phyloP scores from a whole-genome alignment of 2,888 invertebrate species.

The Drosophila anomalata region DNA sequence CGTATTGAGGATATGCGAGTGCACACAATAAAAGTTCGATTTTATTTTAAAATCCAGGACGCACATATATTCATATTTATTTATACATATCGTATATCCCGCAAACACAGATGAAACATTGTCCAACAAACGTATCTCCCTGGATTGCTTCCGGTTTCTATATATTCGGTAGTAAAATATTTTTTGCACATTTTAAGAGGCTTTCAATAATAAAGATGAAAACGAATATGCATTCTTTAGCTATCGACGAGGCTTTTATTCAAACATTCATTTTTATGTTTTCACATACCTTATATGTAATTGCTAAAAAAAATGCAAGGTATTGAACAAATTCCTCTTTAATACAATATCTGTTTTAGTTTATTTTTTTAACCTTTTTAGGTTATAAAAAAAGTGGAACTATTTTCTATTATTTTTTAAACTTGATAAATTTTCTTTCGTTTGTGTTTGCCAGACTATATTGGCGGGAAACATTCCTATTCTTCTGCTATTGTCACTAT shows the following conservation, averaged over 20 bases:
- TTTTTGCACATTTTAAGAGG: constrained; percentile 9
- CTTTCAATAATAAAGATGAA: constrained; percentile 28
- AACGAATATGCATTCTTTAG: background rate
- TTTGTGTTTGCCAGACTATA: constrained; percentile 26
- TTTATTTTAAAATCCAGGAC: constrained; percentile 44
- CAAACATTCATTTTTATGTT: background rate
- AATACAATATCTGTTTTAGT: too few relatives aligned
- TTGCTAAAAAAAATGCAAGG: background rate
- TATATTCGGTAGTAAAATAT: constrained; percentile 1
- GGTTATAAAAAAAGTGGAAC: too few relatives aligned
- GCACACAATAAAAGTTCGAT: constrained; percentile 49
- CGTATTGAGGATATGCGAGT: constrained; percentile 33
- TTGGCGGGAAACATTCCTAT: constrained; percentile 47
- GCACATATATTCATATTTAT: constrained; percentile 26
- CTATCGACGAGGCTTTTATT: background rate
- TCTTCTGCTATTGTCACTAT: constrained; percentile 23
- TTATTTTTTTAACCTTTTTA: too few relatives aligned
- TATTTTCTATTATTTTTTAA: constrained; percentile 11
- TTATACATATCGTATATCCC: constrained; percentile 8
- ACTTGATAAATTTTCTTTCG: constrained; percentile 9
- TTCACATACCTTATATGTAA: constrained; percentile 1
- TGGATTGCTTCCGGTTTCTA: constrained; percentile 35
- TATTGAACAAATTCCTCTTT: too few relatives aligned
- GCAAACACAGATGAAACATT: constrained; percentile 40
- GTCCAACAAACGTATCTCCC: constrained; percentile 50